phyloP scores from a whole-genome alignment of 2,797 vertebrate species.

The Peromyscus eremicus region DNA sequence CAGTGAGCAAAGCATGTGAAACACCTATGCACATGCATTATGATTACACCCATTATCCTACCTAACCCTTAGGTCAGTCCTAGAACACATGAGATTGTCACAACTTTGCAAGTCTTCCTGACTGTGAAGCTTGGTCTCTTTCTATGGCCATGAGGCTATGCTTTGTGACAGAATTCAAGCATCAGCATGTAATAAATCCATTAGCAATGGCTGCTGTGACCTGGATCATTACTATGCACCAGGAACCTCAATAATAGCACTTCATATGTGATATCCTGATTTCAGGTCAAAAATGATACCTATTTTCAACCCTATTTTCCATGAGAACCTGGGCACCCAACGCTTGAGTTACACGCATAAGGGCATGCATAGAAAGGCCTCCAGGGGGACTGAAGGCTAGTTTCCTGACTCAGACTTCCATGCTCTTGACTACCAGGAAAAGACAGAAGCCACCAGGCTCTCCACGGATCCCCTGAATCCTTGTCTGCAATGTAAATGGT shows the following conservation, averaged over 20 bases:
- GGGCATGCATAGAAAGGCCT: background rate
- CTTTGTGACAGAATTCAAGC: background rate
- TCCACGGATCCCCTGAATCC: background rate
- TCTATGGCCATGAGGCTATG: background rate
- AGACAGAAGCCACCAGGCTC: background rate
- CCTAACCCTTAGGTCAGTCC: background rate
- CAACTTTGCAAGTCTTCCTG: background rate
- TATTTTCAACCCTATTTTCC: background rate
- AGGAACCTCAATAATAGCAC: background rate
- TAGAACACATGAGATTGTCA: background rate
- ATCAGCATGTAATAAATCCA: background rate
- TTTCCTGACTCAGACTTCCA: background rate
- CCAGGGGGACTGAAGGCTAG: background rate
- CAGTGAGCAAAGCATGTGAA: background rate
- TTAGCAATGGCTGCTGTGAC: background rate
- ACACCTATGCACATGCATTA: background rate
- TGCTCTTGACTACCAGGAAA: conserved; percentile 8
- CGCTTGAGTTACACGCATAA: background rate
- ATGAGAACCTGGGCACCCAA: background rate
- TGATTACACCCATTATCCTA: background rate
- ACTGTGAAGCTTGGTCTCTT: background rate
- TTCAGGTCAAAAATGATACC: background rate
- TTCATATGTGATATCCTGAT: background rate
- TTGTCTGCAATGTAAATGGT: background rate
- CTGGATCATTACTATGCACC: background rate